Evolutionary conservation across 1,140 invertebrate genomes (phyloP).

Genomic region (Diprion similis): DNA sequence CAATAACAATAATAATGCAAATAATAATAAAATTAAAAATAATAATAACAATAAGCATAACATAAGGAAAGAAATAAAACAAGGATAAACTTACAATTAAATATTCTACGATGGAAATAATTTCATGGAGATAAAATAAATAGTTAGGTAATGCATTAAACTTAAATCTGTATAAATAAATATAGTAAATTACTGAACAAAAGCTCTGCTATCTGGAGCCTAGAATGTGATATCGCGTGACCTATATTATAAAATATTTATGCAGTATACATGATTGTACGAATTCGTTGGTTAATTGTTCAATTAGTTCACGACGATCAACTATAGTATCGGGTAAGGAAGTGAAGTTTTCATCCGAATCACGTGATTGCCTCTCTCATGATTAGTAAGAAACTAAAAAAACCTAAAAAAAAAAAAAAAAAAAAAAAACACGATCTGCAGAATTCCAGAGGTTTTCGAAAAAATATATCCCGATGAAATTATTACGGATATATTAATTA

Average conservation of each 20-base stretch:
- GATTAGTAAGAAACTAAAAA: too few species aligned
- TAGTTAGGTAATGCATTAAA: too few species aligned
- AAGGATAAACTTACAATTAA: neutral
- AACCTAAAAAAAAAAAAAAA: too few species aligned
- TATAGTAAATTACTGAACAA: neutral
- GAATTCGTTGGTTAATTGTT: neutral
- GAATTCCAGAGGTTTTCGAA: constrained; percentile 15
- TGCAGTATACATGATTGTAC: too few species aligned
- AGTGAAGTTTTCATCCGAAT: constrained; percentile 24
- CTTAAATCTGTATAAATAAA: too few species aligned
- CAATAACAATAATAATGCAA: too few species aligned
- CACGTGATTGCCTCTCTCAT: constrained; percentile 29
- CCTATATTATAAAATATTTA: constrained; percentile 17
- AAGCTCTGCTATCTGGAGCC: constrained; percentile 33
- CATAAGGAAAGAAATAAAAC: neutral
- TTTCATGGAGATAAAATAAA: too few species aligned
- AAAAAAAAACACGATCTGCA: neutral
- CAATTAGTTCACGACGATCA: neutral
- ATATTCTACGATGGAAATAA: too few species aligned
- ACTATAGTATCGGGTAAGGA: neutral
- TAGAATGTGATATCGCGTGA: constrained; percentile 42
- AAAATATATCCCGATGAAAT: constrained; percentile 22
- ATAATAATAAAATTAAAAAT: neutral
- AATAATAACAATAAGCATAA: neutral
- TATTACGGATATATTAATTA: constrained; percentile 20